A percentile compares a stretch with the other conserved stretches of the same genome.
These are phyloP conservation scores for Sitophilus oryzae DNA, from an alignment of 1,140 invertebrate species.

Conservation along the genomic window DNA sequence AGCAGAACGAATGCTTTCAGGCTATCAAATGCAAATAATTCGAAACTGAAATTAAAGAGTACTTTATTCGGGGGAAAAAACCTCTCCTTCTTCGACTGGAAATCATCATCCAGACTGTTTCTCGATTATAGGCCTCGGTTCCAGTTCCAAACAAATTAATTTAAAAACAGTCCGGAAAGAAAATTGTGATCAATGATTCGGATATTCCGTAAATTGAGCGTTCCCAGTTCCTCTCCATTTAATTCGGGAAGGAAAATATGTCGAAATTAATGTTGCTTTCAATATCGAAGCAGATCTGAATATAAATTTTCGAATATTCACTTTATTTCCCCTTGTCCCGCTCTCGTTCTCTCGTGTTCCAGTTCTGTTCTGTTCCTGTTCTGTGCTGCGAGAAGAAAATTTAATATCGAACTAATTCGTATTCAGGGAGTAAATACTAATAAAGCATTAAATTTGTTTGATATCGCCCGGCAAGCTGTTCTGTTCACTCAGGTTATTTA, in stretches of 20 bases:
- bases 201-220: conserved; percentile 36
- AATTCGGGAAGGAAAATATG: conserved; percentile 33
- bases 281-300: conserved; percentile 37
- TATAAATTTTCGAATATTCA: conserved; percentile 36
- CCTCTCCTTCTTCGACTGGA: no score
- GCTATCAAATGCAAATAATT: no score
- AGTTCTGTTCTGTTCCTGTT: neutral
- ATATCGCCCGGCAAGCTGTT: conserved; percentile 6
- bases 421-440: conserved; percentile 28
- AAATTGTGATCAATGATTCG: conserved; percentile 40
- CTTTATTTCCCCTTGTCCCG: conserved; percentile 28
- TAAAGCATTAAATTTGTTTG: conserved; percentile 32
- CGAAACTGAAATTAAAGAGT: no score
- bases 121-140: no score
- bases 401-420: conserved; percentile 32
- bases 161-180: no score
- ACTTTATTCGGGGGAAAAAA: no score
- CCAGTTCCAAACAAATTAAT: no score
- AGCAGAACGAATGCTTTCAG: no score
- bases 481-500: conserved; percentile 1
- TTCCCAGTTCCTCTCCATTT: conserved; percentile 32
- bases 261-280: conserved; percentile 39
- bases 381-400: conserved; percentile 21
- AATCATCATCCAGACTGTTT: no score
- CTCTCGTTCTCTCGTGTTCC: neutral